Base-by-base conservation (phyloP, 2,113 vertebrate genomes). In the Thymallus thymallus region DNA sequence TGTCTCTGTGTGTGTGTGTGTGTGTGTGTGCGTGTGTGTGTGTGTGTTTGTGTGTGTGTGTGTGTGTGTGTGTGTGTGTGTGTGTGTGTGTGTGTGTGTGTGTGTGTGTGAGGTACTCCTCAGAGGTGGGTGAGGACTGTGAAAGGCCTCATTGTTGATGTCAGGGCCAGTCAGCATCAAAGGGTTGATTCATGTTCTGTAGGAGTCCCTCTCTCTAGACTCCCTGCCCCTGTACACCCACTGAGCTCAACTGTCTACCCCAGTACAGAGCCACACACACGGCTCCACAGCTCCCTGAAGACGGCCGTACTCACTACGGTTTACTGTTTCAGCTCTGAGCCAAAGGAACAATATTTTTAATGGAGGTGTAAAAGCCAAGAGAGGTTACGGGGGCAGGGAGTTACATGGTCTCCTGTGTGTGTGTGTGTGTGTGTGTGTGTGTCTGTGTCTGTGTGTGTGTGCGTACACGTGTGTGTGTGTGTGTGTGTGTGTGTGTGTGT, bases 141-240 rank as follows among this genome's bases (percentile, higher is more conserved):
- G 89, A 94, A 93, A 95, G 94, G 91, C 77, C 74, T 85, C 83
- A 91, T 80, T 95, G 94, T 95, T 91, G 88, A 87, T 85, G 88
- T 85, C 71, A 82, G 80, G 88, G 85, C 62, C 75, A 48, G 80
- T 90, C 92, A 88, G 87, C 87, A 90, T 92, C 92, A 94, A 94
- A 95, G 88, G 71, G 72, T 73, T 29, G 74, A 77, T 92, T 94
- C 92, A 93, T 77, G 35, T 86, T 84, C 76, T 71, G 75, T 76
- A 83, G 75, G 82, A 82, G 13, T 46, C 18, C 35, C 35, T 41
- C 35, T 68, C 18, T 45, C 66, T 23, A 41, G 20, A 7, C 29
- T 6, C 9, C 35, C 35, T 16, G 41, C 45, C 13, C 45, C 68
- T 32, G 20, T 63, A 35, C 45, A 10, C 56, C 32, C 71, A 46